A percentile compares a stretch with the other conserved stretches of the same genome.
Conservation (phyloP, 2,888 invertebrate genomes). For the Graphium colonna region DNA sequence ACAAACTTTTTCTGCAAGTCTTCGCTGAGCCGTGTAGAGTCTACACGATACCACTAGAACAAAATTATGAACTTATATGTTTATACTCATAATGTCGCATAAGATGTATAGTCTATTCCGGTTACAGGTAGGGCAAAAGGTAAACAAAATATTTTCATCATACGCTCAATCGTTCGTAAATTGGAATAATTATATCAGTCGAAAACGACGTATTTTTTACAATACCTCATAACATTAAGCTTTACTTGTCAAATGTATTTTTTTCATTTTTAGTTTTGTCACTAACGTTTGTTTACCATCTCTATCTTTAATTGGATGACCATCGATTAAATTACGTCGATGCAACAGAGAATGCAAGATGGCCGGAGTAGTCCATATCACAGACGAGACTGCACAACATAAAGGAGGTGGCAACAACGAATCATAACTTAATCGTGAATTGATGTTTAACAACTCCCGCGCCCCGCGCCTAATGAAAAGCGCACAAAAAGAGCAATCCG, state of each 20-base stretch:
- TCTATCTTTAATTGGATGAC: no score
- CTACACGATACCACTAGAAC: conserved; percentile 87
- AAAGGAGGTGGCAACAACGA: not conserved
- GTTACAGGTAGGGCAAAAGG: no score
- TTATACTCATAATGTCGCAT: no score
- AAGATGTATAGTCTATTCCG: no score
- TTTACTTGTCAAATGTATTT: no score
- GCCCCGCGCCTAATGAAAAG: conserved; percentile 67
- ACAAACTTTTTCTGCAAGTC: conserved; percentile 81
- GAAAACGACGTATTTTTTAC: no score
- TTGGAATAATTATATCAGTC: no score
- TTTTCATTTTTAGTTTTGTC: no score
- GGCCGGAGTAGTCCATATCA: not conserved
- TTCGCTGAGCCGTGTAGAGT: conserved; percentile 74
- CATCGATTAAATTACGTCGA: not conserved
- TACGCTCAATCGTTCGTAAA: no score
- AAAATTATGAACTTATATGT: conserved; percentile 28
- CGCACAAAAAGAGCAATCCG: conserved; percentile 68
- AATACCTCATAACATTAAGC: no score
- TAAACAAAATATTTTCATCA: no score
- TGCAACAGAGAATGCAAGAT: not conserved
- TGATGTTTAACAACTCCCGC: conserved; percentile 67
- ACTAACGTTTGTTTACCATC: no score
- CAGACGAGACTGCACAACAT: not conserved
- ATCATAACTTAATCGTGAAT: conserved; percentile 52